Evolutionary conservation across 2,797 vertebrate genomes (phyloP).

Genomic region (Peromyscus eremicus): DNA sequence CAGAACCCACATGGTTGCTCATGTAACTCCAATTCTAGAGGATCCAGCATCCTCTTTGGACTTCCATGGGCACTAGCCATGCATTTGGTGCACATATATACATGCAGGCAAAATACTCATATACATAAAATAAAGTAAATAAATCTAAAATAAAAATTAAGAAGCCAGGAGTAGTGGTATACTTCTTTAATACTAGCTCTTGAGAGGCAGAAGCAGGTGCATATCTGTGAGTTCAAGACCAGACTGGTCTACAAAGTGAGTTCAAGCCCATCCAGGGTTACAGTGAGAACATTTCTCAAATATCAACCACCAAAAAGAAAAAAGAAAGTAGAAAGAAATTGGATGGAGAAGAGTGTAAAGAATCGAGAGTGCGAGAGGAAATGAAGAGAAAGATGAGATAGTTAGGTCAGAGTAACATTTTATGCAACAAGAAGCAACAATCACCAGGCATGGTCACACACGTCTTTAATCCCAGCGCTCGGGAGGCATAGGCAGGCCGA

Average conservation of each 20-base stretch:
- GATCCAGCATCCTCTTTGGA: background rate
- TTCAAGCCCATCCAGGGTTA: background rate
- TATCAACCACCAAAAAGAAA: background rate
- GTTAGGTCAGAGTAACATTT: background rate
- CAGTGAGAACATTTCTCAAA: background rate
- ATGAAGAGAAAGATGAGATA: conserved; percentile 13
- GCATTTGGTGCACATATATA: background rate
- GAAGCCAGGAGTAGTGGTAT: background rate
- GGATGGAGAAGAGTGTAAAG: background rate
- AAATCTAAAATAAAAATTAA: background rate
- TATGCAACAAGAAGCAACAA: background rate
- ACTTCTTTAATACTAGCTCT: background rate
- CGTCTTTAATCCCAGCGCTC: background rate
- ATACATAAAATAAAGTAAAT: background rate
- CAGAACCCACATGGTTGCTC: background rate
- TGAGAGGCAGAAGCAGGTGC: background rate
- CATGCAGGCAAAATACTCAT: background rate
- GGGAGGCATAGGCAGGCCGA: background rate
- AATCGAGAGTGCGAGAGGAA: conserved; percentile 13
- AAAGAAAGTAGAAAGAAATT: background rate
- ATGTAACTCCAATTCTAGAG: background rate
- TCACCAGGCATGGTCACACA: background rate
- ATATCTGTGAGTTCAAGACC: background rate
- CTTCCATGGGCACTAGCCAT: background rate
- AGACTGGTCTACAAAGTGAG: background rate